phyloP scores from a whole-genome alignment of 2,797 vertebrate species.

The Pristis pectinata region DNA sequence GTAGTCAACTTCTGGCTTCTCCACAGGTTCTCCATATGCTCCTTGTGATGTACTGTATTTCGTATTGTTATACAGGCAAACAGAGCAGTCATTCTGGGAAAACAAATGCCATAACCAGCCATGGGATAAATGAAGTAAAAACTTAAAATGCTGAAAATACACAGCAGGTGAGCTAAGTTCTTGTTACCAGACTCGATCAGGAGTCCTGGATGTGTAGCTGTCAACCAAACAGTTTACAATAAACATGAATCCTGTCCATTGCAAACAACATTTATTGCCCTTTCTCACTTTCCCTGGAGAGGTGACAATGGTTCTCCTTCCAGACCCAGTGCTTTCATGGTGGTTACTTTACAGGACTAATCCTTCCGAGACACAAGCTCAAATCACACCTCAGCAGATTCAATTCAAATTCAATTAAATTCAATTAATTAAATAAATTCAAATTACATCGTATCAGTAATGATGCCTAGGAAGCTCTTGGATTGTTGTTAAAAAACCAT shows the following conservation, averaged over 20 bases:
- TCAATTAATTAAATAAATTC: too few species aligned
- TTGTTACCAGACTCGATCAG: background rate
- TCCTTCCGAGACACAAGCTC: too few species aligned
- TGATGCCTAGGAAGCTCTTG: too few species aligned
- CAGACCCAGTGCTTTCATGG: background rate
- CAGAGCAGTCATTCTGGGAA: background rate
- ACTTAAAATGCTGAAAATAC: background rate
- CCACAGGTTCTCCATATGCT: too few species aligned
- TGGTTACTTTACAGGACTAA: too few species aligned
- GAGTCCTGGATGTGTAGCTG: background rate
- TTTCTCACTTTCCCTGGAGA: background rate
- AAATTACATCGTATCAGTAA: too few species aligned
- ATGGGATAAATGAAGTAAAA: background rate
- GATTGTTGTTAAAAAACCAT: too few species aligned
- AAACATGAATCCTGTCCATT: too few species aligned
- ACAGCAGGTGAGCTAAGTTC: background rate
- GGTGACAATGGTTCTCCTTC: background rate
- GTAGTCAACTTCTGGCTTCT: background rate
- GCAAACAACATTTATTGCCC: background rate
- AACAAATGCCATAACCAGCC: background rate
- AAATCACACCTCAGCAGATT: too few species aligned
- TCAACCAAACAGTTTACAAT: background rate
- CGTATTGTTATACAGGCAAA: background rate
- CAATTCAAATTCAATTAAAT: too few species aligned
- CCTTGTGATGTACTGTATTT: background rate